These are phyloP conservation scores for Herpailurus yagouaroundi DNA, from an alignment of 2,113 vertebrate genomes.

Conservation along the genomic window DNA sequence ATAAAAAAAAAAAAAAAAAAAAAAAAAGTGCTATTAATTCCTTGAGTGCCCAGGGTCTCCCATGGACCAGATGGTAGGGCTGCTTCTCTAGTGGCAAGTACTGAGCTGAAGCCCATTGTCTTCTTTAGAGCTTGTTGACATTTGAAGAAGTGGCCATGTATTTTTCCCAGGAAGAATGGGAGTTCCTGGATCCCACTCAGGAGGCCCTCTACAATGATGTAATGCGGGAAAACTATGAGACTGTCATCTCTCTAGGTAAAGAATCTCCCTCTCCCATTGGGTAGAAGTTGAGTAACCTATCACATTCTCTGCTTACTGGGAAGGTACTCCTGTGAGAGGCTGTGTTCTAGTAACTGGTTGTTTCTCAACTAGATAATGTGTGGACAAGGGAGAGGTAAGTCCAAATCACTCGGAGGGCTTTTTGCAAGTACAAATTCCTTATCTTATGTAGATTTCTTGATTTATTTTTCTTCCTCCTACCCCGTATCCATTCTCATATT, in stretches of 20 bases:
- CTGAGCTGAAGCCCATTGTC: constrained; percentile 53
- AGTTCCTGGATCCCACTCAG: constrained; percentile 64
- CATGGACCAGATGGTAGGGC: not conserved
- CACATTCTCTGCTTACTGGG: no score
- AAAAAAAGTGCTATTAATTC: not conserved
- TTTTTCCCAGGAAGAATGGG: constrained; percentile 80
- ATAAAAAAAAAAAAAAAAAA: not conserved
- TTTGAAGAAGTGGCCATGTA: constrained; percentile 79
- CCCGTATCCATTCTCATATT: not conserved
- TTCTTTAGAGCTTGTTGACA: constrained; percentile 70
- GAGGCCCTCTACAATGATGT: constrained; percentile 74
- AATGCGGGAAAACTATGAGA: constrained; percentile 75
- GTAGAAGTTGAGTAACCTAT: no score
- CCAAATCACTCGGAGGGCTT: not conserved
- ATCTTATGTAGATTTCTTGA: not conserved
- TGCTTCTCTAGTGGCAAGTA: not conserved
- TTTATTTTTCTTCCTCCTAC: not conserved
- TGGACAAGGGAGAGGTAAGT: not conserved
- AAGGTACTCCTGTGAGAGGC: no score
- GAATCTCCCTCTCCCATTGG: no score
- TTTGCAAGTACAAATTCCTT: not conserved
- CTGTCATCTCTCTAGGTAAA: no score
- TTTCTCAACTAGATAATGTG: not conserved
- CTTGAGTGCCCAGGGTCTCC: not conserved
- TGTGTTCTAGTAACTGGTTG: not conserved